Conservation (phyloP, 1,140 invertebrate species). For the Stenopsyche tienmushanensis region DNA sequence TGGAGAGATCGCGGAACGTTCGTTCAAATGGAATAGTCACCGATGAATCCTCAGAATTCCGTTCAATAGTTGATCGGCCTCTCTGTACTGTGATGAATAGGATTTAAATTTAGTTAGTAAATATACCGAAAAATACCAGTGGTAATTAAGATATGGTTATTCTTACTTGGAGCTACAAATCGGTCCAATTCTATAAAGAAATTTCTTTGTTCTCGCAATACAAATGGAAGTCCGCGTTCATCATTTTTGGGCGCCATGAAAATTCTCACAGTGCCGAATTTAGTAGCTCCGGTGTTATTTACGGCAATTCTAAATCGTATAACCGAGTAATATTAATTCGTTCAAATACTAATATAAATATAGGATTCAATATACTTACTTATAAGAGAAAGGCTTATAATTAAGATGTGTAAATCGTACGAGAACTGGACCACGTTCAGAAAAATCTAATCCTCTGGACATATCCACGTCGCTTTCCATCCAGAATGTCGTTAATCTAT, state of each 20-base stretch:
- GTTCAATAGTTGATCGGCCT: slow-evolving; percentile 64
- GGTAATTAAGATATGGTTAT: neutral
- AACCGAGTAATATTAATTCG: too few species aligned
- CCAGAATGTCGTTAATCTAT: slow-evolving; percentile 60
- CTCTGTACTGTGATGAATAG: slow-evolving; percentile 57
- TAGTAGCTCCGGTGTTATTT: slow-evolving; percentile 57
- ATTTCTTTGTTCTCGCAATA: slow-evolving; percentile 65
- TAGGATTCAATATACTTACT: slow-evolving; percentile 41
- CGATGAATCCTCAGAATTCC: slow-evolving; percentile 65
- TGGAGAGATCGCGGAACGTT: slow-evolving; percentile 68
- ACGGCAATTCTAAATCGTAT: slow-evolving; percentile 59
- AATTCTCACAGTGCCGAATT: slow-evolving; percentile 70
- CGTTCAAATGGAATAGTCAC: slow-evolving; percentile 73
- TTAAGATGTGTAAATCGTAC: slow-evolving; percentile 66
- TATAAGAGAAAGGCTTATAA: slow-evolving; percentile 63
- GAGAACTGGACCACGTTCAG: slow-evolving; percentile 55
- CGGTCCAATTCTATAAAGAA: slow-evolving; percentile 81
- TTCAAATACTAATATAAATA: neutral
- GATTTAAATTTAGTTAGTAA: neutral
- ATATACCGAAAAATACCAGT: neutral
- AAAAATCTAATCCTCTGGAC: slow-evolving; percentile 63
- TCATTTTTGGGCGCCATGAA: slow-evolving; percentile 75
- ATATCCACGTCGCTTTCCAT: slow-evolving; percentile 62
- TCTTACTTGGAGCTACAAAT: slow-evolving; percentile 63
- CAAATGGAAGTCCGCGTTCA: slow-evolving; percentile 67